Evolutionary conservation across 2,888 invertebrate species (phyloP), one percentile per base, ranked within the genome.

Genomic region (Lycia hirtaria): DNA sequence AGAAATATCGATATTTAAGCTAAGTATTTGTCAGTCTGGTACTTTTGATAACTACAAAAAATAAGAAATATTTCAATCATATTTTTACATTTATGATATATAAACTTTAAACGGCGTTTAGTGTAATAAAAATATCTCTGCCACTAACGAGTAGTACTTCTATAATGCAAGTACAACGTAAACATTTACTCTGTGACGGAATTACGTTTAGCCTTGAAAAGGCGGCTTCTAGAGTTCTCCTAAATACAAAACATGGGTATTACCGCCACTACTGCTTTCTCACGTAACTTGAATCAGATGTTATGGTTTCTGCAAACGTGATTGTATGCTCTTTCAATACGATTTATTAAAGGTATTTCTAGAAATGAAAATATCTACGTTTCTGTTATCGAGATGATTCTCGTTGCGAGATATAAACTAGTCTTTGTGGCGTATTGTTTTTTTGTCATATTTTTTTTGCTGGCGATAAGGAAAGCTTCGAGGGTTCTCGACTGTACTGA

Each of bases 191-290:
- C 85, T 85, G 54, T 85, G 82, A 43, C 69, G 30, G 48, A 41
- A 52, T 60, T 48, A 53, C 60, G 51, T 44, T 47, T 68, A 82
- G 81, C 88, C 88, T 87, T 88, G 83, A 65, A 78, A 81, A 73
- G 76, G 75, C 78, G 69, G 78, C 76, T 87, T 88, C 88, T 88
- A 88, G 88, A 88, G 75, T 75, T 80, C 76, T 86, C 85, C 66
- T 66, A 73, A 68, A 73, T 72, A 67, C 44, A 47, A 72, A 73
- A 74, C 76, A 78, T 44, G 9, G 70, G 73, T 76, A 80, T 78
- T 78, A 45, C 33, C 22, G 22, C 30, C 24, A 9, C 19, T 43
- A 32, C 38, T 37, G 15, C 77, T 73, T 76, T 74, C 70, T 57
- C 62, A 62, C 60, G 64, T 64, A 67, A 64, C 24, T 40, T 62